A percentile compares a stretch with the other conserved stretches of the same genome.
phyloP scores from a whole-genome alignment of 1,140 invertebrate genomes.

The Zaprionus capensis region DNA sequence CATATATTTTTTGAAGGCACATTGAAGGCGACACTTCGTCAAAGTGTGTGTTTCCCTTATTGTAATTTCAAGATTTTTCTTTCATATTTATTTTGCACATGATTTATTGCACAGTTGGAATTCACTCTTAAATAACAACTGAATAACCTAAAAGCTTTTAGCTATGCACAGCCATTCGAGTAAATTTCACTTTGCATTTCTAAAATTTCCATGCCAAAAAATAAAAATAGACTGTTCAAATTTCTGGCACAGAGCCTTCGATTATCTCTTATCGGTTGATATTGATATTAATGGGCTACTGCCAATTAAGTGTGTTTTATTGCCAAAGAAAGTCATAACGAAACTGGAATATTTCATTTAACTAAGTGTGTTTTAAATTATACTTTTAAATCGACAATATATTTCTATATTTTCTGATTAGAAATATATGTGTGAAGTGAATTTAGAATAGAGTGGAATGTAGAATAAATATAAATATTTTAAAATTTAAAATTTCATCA shows the following conservation, averaged over 20 bases:
- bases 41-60: background rate
- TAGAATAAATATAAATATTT: no score
- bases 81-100: background rate
- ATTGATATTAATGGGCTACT: conserved; percentile 17
- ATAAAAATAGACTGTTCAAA: background rate
- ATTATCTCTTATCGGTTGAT: background rate
- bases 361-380: background rate
- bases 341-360: background rate
- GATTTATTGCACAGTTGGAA: conserved; percentile 8
- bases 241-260: background rate
- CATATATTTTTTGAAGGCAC: conserved; percentile 2
- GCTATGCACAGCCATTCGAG: background rate
- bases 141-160: background rate
- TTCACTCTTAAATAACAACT: background rate
- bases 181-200: background rate
- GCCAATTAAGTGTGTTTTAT: conserved; percentile 8
- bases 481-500: no score
- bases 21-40: background rate
- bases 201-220: background rate
- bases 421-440: no score
- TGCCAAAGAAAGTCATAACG: background rate
- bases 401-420: background rate
- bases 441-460: no score
- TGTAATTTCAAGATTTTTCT: conserved; percentile 7
- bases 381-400: background rate